These are phyloP conservation scores for Drosophila lacteicornis DNA, from an alignment of 1,140 invertebrate species.

Conservation along the genomic window DNA sequence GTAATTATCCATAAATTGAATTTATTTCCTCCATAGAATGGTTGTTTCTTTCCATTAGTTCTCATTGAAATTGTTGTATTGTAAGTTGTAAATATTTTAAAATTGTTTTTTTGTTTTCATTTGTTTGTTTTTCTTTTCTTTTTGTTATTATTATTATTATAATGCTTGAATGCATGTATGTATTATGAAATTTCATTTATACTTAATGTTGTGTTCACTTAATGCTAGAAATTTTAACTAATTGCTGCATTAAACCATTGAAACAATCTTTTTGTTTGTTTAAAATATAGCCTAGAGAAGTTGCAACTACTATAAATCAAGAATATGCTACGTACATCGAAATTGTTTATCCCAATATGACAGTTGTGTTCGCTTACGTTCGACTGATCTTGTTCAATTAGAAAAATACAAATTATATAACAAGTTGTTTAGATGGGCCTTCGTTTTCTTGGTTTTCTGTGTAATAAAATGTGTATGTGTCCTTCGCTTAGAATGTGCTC, in stretches of 20 bases:
- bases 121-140: constrained; percentile 43
- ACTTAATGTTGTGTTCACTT: constrained; percentile 66
- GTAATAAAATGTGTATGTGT: constrained; percentile 31
- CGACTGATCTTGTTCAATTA: constrained; percentile 63
- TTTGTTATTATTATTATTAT: constrained; percentile 27
- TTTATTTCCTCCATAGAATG: constrained; percentile 82
- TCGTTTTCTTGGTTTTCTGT: constrained; percentile 27
- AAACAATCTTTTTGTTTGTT: constrained; percentile 60
- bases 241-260: constrained; percentile 75
- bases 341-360: constrained; percentile 78
- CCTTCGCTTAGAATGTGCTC: constrained; percentile 64
- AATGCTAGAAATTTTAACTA: constrained; percentile 78
- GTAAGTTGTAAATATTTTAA: constrained; percentile 82
- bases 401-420: constrained; percentile 74
- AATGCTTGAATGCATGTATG: constrained; percentile 44
- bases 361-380: constrained; percentile 80
- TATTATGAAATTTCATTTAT: constrained; percentile 72
- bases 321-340: constrained; percentile 74
- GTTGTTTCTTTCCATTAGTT: constrained; percentile 67
- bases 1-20: constrained; percentile 80
- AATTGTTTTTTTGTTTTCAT: constrained; percentile 57
- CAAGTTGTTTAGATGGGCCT: constrained; percentile 53
- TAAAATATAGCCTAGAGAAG: constrained; percentile 77
- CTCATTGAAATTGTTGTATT: constrained; percentile 77
- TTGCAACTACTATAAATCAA: constrained; percentile 77